These are phyloP conservation scores for Dromiciops gliroides DNA, from an alignment of 2,113 vertebrate genomes.

Conservation along the genomic window DNA sequence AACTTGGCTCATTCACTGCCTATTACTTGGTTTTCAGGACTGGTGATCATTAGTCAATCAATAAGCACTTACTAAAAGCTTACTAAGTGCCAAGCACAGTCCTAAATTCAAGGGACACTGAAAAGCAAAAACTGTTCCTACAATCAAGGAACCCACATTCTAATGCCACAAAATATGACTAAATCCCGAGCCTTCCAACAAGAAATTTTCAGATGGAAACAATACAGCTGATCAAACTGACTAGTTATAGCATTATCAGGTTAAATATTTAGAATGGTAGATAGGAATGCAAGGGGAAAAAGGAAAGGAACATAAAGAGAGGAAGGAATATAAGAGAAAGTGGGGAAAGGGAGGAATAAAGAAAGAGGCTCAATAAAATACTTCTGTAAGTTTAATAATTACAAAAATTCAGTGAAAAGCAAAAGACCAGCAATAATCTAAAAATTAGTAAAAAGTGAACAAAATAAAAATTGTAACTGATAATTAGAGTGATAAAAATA, in stretches of 20 bases:
- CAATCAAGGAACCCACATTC: no score
- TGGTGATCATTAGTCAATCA: not conserved
- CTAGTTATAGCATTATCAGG: not conserved
- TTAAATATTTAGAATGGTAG: not conserved
- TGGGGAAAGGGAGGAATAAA: not conserved
- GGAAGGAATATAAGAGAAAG: not conserved
- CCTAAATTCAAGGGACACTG: not conserved
- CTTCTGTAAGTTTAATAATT: conserved; percentile 26
- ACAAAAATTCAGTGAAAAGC: not conserved
- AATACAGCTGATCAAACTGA: conserved; percentile 37
- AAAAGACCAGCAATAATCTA: conserved; percentile 29
- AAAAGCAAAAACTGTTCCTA: not conserved
- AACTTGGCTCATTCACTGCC: not conserved
- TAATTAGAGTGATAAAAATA: conserved; percentile 15
- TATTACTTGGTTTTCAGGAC: not conserved
- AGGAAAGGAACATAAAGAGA: not conserved
- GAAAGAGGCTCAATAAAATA: not conserved
- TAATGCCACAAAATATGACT: not conserved
- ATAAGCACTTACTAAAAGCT: not conserved
- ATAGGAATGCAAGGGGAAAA: not conserved
- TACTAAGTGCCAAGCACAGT: not conserved
- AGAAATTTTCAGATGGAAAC: conserved; percentile 34
- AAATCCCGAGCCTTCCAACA: conserved; percentile 16
- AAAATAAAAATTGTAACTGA: conserved; percentile 34
- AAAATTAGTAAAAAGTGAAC: conserved; percentile 1